phyloP scores from a whole-genome alignment of 2,797 vertebrate species.

The Peromyscus eremicus region DNA sequence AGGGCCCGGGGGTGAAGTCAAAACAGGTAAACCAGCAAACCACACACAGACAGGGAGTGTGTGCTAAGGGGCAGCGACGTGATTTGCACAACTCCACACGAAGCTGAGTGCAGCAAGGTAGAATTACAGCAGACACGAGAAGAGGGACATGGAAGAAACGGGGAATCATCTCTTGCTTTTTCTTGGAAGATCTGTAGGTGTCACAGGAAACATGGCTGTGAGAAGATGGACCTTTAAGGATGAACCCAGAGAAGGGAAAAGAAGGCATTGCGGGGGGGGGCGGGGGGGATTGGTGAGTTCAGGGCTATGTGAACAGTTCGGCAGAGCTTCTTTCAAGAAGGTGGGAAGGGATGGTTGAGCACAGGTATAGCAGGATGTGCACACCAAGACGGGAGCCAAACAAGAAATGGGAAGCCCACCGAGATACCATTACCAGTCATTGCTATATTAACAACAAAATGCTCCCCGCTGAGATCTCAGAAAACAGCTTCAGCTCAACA shows the following conservation, averaged over 20 bases:
- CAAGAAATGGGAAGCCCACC: background rate
- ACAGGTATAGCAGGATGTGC: background rate
- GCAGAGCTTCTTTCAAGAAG: background rate
- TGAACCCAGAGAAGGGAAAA: background rate
- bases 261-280: background rate
- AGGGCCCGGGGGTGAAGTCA: background rate
- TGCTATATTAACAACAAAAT: background rate
- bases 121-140: background rate
- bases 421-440: background rate
- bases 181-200: background rate
- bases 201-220: background rate
- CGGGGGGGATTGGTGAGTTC: background rate
- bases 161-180: background rate
- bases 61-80: background rate
- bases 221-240: background rate
- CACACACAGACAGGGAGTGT: background rate
- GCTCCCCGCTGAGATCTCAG: background rate
- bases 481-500: background rate
- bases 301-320: background rate
- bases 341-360: background rate
- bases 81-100: background rate
- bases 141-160: background rate
- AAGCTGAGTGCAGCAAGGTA: background rate
- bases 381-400: background rate
- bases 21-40: background rate